These are phyloP conservation scores for Eristalis arbustorum DNA, from an alignment of 2,888 invertebrate species.

Conservation along the genomic window DNA sequence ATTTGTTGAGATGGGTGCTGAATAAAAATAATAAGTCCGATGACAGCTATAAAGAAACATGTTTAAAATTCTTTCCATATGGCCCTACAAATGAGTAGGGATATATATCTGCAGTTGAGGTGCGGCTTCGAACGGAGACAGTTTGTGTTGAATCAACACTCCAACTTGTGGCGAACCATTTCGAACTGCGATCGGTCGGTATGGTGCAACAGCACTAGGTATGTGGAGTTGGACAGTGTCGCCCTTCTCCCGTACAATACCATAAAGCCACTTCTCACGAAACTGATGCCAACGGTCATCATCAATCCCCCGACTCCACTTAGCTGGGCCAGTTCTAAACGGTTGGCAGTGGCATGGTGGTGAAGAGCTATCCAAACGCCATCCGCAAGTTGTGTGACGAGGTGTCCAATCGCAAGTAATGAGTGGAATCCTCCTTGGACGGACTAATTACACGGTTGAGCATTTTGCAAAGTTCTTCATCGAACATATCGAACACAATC, in stretches of 20 bases:
- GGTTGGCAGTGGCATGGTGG: constrained; percentile 32
- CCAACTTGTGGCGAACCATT: constrained; percentile 43
- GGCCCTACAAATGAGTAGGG: too few species aligned
- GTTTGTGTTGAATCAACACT: constrained; percentile 14
- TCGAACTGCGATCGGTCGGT: constrained; percentile 42
- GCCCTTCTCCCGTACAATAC: constrained; percentile 34
- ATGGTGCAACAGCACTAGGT: constrained; percentile 59
- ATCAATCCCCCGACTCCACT: neutral
- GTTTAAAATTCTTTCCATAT: too few species aligned
- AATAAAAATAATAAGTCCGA: too few species aligned
- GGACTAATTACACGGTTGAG: constrained; percentile 75
- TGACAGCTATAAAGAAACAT: too few species aligned
- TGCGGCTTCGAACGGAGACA: constrained; percentile 29
- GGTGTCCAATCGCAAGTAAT: too few species aligned
- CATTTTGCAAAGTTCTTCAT: constrained; percentile 13
- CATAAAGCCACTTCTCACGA: constrained; percentile 26
- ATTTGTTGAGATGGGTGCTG: too few species aligned
- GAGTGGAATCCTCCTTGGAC: constrained; percentile 79
- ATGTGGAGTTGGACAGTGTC: constrained; percentile 47
- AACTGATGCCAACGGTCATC: constrained; percentile 1
- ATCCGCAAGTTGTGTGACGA: constrained; percentile 73
- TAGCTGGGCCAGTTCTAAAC: constrained; percentile 72
- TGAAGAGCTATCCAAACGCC: constrained; percentile 13
- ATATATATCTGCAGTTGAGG: too few species aligned
- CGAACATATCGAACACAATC: constrained; percentile 10